Base-by-base conservation (phyloP, 53 echinoderm and acorn worm species). In the Temnopleurus reevesii region DNA sequence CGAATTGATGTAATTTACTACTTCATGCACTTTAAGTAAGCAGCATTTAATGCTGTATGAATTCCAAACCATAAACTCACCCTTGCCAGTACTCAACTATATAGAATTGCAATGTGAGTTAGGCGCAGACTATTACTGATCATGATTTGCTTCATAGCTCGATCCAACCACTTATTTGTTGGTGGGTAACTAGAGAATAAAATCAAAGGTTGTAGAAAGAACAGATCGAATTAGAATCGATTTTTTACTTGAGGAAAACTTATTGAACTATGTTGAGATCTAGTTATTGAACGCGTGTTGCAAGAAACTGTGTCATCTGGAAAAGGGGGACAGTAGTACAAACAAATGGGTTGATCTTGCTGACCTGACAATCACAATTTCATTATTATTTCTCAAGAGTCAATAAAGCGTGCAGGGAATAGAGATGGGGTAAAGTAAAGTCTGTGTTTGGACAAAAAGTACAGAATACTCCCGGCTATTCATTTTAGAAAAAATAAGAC, bases 231-330 rank as follows among this genome's bases (percentile, higher is more conserved):
- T 81, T 81, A 81, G 30, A 4, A 81, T 53, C 28, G 81, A 81
- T 81, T 53, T 27, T 17, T 51, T 81, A 25, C 81, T 81, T 81
- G 29, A 28, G 27, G 53, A 53, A 81, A 81, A 81, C 31, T 53
- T 81, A 81, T 27, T 53, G 49, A 53, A 51, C 53, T 53, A 53
- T 81, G 49, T 51, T 31, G 30, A 81, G 53, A 81, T 81, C 81
- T 81, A 31, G 53, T 81, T 81, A 81, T 81, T 77, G 77, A 77
- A 77, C 45, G 77, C 9, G 10, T 45, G 77, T 45, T 43, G 9
- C 23, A 45, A 77, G 77, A 45, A 77, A 77, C 77, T 45, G 45
- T 77, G 77, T 77, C 77, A n/a, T 77, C 43, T 77, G 77, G 77
- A 77, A 45, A 77, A 45, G 17, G 77, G 44, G 24, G 24, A 27